A percentile compares a stretch with the other conserved stretches of the same genome.
Conservation (phyloP, 2,113 vertebrate species). For the Plotosus lineatus region DNA sequence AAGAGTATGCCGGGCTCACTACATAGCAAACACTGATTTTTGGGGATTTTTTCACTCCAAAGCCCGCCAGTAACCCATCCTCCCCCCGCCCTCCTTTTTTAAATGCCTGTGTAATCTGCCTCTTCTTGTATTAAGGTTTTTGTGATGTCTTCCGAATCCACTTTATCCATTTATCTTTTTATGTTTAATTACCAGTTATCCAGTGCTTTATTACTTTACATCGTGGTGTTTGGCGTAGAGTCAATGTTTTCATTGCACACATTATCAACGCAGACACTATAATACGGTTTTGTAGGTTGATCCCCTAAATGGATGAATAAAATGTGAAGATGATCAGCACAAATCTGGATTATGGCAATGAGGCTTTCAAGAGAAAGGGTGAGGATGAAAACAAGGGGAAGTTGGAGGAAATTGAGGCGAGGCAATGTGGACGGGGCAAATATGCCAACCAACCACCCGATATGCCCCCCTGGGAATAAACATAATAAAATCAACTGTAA, state of each 20-base stretch:
- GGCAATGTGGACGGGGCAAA: too few relatives aligned
- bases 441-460: too few relatives aligned
- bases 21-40: not conserved
- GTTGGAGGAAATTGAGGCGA: not conserved
- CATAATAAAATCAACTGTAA: too few relatives aligned
- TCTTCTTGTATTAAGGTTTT: conserved; percentile 1
- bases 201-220: not conserved
- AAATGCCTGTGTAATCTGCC: not conserved
- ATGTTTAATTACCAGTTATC: not conserved
- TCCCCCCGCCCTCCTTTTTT: too few relatives aligned
- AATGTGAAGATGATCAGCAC: conserved; percentile 9
- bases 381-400: not conserved
- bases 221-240: conserved; percentile 8
- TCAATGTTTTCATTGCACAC: not conserved
- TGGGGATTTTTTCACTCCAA: too few relatives aligned
- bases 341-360: not conserved
- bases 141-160: conserved; percentile 9
- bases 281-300: conserved; percentile 10
- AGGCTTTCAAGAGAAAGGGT: not conserved
- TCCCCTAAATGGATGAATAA: conserved; percentile 5
- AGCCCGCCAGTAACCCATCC: too few relatives aligned
- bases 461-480: too few relatives aligned
- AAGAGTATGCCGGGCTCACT: not conserved
- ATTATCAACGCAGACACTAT: conserved; percentile 3
- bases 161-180: conserved; percentile 10